A percentile compares a stretch with the other conserved stretches of the same genome.
phyloP scores from a whole-genome alignment of 2,113 vertebrate genomes.

The Microcebus lehilahytsara region DNA sequence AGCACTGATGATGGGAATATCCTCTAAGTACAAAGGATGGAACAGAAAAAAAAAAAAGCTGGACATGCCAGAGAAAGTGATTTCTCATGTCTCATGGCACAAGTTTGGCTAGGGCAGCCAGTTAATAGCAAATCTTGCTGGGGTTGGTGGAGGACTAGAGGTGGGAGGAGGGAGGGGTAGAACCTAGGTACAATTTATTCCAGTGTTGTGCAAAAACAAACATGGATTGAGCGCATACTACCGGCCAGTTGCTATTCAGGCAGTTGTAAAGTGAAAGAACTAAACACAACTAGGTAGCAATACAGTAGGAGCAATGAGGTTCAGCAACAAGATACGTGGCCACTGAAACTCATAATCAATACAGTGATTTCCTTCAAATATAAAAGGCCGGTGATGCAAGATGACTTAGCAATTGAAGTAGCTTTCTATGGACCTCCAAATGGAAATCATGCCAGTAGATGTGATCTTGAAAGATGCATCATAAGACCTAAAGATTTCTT shows the following conservation, averaged over 20 bases:
- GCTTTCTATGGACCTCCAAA: neutral
- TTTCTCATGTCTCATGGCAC: neutral
- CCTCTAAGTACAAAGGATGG: neutral
- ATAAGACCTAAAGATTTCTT: neutral
- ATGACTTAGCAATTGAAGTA: neutral
- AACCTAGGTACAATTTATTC: neutral
- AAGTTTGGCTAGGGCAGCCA: neutral
- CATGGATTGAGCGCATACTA: neutral
- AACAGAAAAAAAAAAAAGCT: neutral
- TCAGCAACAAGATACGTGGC: too few species aligned
- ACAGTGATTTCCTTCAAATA: neutral
- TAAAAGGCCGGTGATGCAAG: neutral
- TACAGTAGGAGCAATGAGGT: neutral
- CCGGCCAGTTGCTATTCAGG: neutral
- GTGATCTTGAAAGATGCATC: neutral
- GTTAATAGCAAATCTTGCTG: neutral
- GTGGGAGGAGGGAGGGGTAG: fast-evolving
- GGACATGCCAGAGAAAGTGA: neutral
- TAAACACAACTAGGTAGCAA: neutral
- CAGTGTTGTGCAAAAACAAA: neutral
- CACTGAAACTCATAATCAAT: neutral
- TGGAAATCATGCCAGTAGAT: neutral
- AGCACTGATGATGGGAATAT: neutral
- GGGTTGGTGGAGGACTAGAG: neutral
- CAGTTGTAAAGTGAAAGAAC: neutral